These are phyloP conservation scores for Vanessa tameamea DNA, from an alignment of 1,140 invertebrate genomes.

Conservation along the genomic window DNA sequence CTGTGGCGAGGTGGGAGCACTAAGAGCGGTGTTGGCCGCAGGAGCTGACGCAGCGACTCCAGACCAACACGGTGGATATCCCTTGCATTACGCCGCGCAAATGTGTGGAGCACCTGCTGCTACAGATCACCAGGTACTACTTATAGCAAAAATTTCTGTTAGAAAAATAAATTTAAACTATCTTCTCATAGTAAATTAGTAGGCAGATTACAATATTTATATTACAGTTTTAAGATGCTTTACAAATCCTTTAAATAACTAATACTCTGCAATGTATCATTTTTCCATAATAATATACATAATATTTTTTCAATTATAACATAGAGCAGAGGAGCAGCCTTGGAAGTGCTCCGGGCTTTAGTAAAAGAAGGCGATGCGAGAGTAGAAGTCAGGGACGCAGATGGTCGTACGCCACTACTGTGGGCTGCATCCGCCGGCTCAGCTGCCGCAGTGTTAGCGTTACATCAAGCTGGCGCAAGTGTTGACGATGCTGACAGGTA, in stretches of 20 bases:
- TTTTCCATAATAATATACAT: neutral
- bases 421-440: constrained; percentile 99
- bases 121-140: constrained; percentile 80
- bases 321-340: constrained; percentile 81
- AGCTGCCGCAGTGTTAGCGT: constrained; percentile 91
- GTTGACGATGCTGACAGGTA: constrained; percentile 89
- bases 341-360: constrained; percentile 92
- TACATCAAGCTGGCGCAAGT: constrained; percentile 91
- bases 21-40: constrained; percentile 90
- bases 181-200: too few relatives aligned
- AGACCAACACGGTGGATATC: constrained; percentile 96
- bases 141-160: neutral
- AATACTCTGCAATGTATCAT: too few relatives aligned
- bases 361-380: constrained; percentile 88
- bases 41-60: constrained; percentile 92
- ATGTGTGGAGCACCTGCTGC: constrained; percentile 92
- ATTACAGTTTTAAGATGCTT: too few relatives aligned
- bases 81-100: constrained; percentile 98
- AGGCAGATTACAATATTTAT: too few relatives aligned
- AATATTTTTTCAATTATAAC: neutral
- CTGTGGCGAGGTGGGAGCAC: constrained; percentile 93
- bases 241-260: too few relatives aligned
- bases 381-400: constrained; percentile 93
- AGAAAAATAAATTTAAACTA: too few relatives aligned
- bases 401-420: constrained; percentile 94